Evolutionary conservation across 2,888 invertebrate genomes (phyloP).

Genomic region (Meandrusa payeni): DNA sequence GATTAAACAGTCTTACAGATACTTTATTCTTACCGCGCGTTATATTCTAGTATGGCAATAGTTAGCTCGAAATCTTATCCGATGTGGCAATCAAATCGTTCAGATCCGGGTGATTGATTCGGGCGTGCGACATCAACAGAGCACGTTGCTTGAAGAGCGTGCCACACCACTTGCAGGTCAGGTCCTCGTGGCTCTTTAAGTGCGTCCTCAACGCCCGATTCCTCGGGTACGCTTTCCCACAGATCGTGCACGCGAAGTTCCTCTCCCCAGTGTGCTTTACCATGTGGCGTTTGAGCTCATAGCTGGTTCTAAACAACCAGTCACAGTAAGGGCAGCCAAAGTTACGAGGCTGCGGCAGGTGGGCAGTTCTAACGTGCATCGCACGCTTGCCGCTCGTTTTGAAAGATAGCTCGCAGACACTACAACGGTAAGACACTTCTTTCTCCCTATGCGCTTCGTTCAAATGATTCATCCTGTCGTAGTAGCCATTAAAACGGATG

Average conservation of each 20-base stretch:
- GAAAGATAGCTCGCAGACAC: slow-evolving; percentile 58
- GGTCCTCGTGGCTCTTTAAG: slow-evolving; percentile 57
- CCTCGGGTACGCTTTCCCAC: slow-evolving; percentile 58
- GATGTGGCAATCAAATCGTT: slow-evolving; percentile 34
- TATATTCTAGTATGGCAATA: slow-evolving; percentile 11
- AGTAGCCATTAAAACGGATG: slow-evolving; percentile 61
- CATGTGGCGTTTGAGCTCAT: slow-evolving; percentile 64
- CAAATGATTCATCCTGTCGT: slow-evolving; percentile 63
- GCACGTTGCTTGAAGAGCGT: slow-evolving; percentile 45
- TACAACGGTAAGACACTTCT: slow-evolving; percentile 56
- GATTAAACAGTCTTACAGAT: too few species aligned
- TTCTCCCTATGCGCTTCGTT: slow-evolving; percentile 61
- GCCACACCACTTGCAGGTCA: slow-evolving; percentile 53
- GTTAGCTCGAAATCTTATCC: slow-evolving; percentile 29
- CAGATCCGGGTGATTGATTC: slow-evolving; percentile 43
- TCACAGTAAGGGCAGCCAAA: slow-evolving; percentile 58
- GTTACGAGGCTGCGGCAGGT: slow-evolving; percentile 55
- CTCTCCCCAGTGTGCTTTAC: slow-evolving; percentile 60
- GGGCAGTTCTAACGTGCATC: slow-evolving; percentile 53
- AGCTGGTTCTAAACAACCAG: slow-evolving; percentile 62
- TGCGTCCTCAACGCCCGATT: slow-evolving; percentile 54
- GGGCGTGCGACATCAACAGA: slow-evolving; percentile 44
- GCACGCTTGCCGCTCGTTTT: slow-evolving; percentile 66
- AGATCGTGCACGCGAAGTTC: slow-evolving; percentile 55
- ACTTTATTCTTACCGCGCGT: too few species aligned